Evolutionary conservation across 1,140 invertebrate species (phyloP), one percentile per base, ranked within the genome.

Genomic region (Pseudomyrmex pallidus): DNA sequence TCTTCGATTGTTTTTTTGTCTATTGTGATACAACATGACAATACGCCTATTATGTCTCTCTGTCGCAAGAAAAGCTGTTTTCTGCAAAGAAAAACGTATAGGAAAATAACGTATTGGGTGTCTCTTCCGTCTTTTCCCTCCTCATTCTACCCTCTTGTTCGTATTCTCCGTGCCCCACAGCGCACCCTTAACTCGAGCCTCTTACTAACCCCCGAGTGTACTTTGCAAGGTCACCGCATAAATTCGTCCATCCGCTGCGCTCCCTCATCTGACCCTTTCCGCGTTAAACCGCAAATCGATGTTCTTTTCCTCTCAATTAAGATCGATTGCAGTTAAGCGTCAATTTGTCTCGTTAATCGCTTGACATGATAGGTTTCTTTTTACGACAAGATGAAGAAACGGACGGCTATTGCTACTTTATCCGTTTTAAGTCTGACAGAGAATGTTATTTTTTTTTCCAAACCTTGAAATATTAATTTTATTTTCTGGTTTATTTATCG

Each of bases 61-160:
- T 8, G 15, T 76, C 70, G 56, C 82, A 54, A 64, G 70, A 80
- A 78, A 88, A 64, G 5, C 64, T 70, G 74, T 82, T 83, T 74
- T 59, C 1, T 52, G 25, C 50, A 59, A 83, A 87, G 85, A 89
- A 89, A 87, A 87, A 87, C 82, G 86, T 70, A 88, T 74, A 89
- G 90, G 74, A 76, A 77, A 88, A 63, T 48, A 90, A 90, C 87
- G 85, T 12, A 12, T 90, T 83, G 85, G 66, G 88, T 91, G 91
- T 92, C 89, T 88, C 90, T 92, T 92, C 91, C 90, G 88, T 91
- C 90, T 91, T 85, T 90, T 88, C 85, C 89, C 87, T 87, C 74
- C 72, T 83, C 88, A 76, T 90, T 87, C 80, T 85, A 73, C 87
- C 82, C 87, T 84, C 76, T 52, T 74, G 61, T 83, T 84, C 85